A percentile compares a stretch with the other conserved stretches of the same genome.
phyloP scores from a whole-genome alignment of 2,113 vertebrate species.

The Ptilorrhoa leucosticta region DNA sequence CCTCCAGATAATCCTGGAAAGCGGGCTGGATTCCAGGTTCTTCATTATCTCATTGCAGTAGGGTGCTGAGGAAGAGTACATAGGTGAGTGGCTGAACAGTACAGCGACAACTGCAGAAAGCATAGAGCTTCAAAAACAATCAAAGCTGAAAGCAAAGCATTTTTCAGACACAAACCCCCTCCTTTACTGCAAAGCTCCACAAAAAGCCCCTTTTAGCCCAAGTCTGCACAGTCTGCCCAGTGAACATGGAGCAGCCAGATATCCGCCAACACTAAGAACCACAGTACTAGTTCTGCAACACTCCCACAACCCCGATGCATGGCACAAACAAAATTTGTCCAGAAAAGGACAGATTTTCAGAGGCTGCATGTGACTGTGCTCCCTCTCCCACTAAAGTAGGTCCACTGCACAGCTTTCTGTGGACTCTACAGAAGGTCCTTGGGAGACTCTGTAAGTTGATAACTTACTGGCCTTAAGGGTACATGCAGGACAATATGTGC shows the following conservation, averaged over 20 bases:
- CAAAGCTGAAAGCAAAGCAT: background rate
- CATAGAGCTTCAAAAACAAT: background rate
- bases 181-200: background rate
- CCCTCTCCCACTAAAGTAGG: background rate
- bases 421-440: background rate
- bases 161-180: background rate
- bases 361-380: fast-evolving
- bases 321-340: background rate
- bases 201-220: background rate
- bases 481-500: fast-evolving
- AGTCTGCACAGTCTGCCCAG: background rate
- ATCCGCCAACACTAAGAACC: background rate
- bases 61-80: slow-evolving; percentile 74
- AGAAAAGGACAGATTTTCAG: background rate
- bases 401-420: background rate
- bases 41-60: slow-evolving; percentile 93
- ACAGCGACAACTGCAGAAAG: background rate
- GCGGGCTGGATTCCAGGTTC: slow-evolving; percentile 90
- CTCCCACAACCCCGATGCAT: background rate
- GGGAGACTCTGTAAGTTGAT: background rate
- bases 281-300: background rate
- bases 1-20: slow-evolving; percentile 95
- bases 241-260: background rate
- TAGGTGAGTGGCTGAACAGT: background rate
- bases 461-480: background rate